phyloP scores from a whole-genome alignment of 1,140 invertebrate species.

The Drosophila dunni region DNA sequence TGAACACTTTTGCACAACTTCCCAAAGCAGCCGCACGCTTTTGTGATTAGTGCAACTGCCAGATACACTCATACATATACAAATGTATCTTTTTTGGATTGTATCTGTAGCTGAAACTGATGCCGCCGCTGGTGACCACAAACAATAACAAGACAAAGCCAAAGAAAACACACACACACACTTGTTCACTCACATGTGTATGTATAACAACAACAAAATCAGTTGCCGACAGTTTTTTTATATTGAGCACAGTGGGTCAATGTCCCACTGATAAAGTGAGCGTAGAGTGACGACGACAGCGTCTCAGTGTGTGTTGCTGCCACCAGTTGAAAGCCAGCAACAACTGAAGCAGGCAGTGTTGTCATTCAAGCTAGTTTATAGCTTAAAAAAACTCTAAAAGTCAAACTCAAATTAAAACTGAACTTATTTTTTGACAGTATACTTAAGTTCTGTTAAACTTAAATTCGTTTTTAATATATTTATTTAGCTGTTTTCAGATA shows the following conservation, averaged over 20 bases:
- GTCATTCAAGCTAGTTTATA: too few species aligned
- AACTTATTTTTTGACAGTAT: too few species aligned
- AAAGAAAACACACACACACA: constrained; percentile 62
- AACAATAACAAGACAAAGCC: constrained; percentile 57
- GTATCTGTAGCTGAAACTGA: constrained; percentile 61
- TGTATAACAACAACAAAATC: constrained; percentile 62
- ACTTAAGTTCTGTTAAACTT: too few species aligned
- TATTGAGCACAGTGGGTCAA: constrained; percentile 82
- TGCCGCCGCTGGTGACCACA: constrained; percentile 44
- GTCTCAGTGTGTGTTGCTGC: constrained; percentile 17
- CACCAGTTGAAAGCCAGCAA: constrained; percentile 48
- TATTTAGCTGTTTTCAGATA: too few species aligned
- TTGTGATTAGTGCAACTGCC: constrained; percentile 63
- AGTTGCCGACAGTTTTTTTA: constrained; percentile 73
- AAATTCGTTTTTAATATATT: too few species aligned
- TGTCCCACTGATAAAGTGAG: constrained; percentile 82
- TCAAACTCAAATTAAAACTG: too few species aligned
- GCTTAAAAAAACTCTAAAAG: too few species aligned
- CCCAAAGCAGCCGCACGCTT: constrained; percentile 46
- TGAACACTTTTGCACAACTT: constrained; percentile 40
- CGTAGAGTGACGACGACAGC: constrained; percentile 42
- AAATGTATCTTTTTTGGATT: constrained; percentile 39
- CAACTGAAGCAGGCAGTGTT: constrained; percentile 35
- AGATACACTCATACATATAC: not conserved
- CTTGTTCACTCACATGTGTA: constrained; percentile 6